Evolutionary conservation across 2,113 vertebrate species (phyloP).

Genomic region (Pithys albifrons): DNA sequence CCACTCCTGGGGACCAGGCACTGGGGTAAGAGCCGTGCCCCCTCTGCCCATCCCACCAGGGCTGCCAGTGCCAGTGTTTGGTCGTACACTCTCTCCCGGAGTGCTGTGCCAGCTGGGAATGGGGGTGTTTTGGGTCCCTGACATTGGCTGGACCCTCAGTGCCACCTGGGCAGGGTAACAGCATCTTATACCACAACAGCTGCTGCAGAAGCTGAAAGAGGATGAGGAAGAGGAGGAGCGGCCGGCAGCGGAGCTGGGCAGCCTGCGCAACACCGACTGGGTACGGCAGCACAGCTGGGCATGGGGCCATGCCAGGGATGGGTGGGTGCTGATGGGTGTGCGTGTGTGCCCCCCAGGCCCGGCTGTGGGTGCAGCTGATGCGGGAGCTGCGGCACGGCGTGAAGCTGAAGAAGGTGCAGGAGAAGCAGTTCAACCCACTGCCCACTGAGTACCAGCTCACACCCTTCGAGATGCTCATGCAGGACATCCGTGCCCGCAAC

Average conservation of each 20-base stretch:
- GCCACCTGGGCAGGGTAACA: not conserved
- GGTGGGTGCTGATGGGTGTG: fast-evolving
- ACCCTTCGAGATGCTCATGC: constrained; percentile 97
- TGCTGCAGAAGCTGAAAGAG: constrained; percentile 88
- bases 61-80: fast-evolving
- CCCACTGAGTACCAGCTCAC: constrained; percentile 96
- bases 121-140: not conserved
- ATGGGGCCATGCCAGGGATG: fast-evolving
- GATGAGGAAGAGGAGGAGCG: constrained; percentile 75
- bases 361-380: constrained; percentile 97
- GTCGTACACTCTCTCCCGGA: not conserved
- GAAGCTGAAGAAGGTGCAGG: constrained; percentile 95
- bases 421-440: constrained; percentile 89
- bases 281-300: constrained; percentile 26
- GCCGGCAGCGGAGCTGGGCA: constrained; percentile 79
- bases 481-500: constrained; percentile 91
- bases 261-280: constrained; percentile 91
- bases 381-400: constrained; percentile 92
- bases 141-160: not conserved
- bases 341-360: constrained; percentile 72
- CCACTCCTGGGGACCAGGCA: fast-evolving
- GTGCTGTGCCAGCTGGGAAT: not conserved
- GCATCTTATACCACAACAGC: constrained; percentile 61
- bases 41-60: not conserved
- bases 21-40: fast-evolving